These are phyloP conservation scores for Quadriops clusia DNA, from an alignment of 2,888 invertebrate genomes.

Conservation along the genomic window DNA sequence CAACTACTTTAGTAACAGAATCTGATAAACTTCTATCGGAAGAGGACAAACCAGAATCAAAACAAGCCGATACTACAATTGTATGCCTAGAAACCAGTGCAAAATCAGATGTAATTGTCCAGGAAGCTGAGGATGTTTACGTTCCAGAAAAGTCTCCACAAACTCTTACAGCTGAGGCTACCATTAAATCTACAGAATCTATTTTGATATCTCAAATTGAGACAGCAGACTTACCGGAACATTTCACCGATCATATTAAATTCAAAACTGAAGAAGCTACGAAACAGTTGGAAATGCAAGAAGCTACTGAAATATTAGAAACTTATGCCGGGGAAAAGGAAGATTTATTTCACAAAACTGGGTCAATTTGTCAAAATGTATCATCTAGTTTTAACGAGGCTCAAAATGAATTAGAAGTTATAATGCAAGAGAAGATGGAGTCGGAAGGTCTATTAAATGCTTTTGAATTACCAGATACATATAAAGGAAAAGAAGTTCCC, in stretches of 20 bases:
- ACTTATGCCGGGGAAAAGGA: slow-evolving; percentile 57
- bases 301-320: slow-evolving; percentile 51
- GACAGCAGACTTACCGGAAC: slow-evolving; percentile 42
- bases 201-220: slow-evolving; percentile 48
- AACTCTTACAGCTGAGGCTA: slow-evolving; percentile 44
- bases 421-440: slow-evolving; percentile 52
- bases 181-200: slow-evolving; percentile 46
- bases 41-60: slow-evolving; percentile 33
- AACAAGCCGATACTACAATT: slow-evolving; percentile 40
- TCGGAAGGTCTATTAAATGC: slow-evolving; percentile 45
- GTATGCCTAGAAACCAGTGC: slow-evolving; percentile 47
- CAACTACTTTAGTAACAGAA: slow-evolving; percentile 48
- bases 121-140: slow-evolving; percentile 55
- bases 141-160: slow-evolving; percentile 40
- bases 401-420: slow-evolving; percentile 49
- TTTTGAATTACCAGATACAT: slow-evolving; percentile 42
- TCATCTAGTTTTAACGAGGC: slow-evolving; percentile 42
- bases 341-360: slow-evolving; percentile 30
- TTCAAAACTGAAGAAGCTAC: slow-evolving; percentile 42
- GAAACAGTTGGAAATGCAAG: slow-evolving; percentile 45
- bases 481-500: slow-evolving; percentile 39
- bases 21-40: slow-evolving; percentile 43
- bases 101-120: slow-evolving; percentile 44
- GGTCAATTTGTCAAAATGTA: slow-evolving; percentile 32
- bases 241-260: slow-evolving; percentile 43